These are phyloP conservation scores for Macropodus opercularis DNA, from an alignment of 2,797 vertebrate species.

Conservation along the genomic window DNA sequence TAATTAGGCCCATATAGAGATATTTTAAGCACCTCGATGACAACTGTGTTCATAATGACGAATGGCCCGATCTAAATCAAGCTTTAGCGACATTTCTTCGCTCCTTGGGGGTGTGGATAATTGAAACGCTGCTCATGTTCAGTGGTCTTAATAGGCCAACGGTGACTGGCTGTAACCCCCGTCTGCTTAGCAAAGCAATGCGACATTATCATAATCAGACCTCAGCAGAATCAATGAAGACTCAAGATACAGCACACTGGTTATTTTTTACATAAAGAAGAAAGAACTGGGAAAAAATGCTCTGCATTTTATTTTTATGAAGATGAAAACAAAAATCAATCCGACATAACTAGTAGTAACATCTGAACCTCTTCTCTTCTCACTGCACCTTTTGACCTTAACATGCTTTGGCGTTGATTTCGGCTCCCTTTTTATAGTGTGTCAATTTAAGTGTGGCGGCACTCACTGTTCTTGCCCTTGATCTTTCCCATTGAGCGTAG, in stretches of 20 bases:
- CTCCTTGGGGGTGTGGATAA: constrained; percentile 61
- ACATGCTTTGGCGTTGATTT: constrained; percentile 48
- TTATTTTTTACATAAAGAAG: constrained; percentile 8
- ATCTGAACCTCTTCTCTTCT: constrained; percentile 34
- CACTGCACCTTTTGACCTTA: constrained; percentile 62
- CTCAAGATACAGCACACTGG: constrained; percentile 24
- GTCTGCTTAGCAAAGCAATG: constrained; percentile 52
- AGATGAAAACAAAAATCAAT: constrained; percentile 30
- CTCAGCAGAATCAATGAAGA: constrained; percentile 41
- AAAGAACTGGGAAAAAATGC: constrained; percentile 3
- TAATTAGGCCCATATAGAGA: constrained; percentile 62
- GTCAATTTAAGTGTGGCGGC: constrained; percentile 70
- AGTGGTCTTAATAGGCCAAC: constrained; percentile 66
- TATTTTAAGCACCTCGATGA: constrained; percentile 54
- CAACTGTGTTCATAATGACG: constrained; percentile 55
- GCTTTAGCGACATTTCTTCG: constrained; percentile 62
- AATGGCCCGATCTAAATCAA: constrained; percentile 69
- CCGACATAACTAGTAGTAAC: background rate
- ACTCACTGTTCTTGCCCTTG: constrained; percentile 75
- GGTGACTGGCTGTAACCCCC: constrained; percentile 60
- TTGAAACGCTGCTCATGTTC: constrained; percentile 75
- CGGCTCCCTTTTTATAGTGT: constrained; percentile 67
- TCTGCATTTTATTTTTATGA: constrained; percentile 5
- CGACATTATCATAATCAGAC: constrained; percentile 64
- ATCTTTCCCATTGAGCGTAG: constrained; percentile 71